Base-by-base conservation (phyloP, 1,140 invertebrate genomes). In the Sarcophaga peregrina region DNA sequence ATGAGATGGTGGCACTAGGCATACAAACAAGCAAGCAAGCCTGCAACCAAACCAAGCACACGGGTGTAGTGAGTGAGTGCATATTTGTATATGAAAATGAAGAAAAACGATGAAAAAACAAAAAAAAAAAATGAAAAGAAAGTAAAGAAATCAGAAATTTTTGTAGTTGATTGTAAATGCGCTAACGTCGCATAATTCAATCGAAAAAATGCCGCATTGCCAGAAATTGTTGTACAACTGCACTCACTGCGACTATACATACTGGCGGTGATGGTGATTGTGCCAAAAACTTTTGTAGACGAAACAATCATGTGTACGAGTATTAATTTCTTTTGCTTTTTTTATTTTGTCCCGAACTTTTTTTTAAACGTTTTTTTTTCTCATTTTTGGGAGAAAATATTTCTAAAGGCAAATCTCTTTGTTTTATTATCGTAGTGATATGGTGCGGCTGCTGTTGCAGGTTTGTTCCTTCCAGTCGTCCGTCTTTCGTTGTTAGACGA, bases 131-230 rank as follows among this genome's bases (percentile, higher is more conserved):
- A 25, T 25, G 10, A 68, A 68, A 68, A 68, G 7, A 68, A 25
- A 62, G 54, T 15, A 68, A 10, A 52, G 9, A 9, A 52, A 52
- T 10, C 8, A 10, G 13, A 10, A 25, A 9, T 20, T 20, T 25
- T 68, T 25, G n/a, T 68, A 68, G 62, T 68, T 68, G 62, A 68
- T 68, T 68, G 47, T 50, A 50, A 78, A 11, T 78, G 75, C 75
- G 75, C 75, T 50, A 78, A 78, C 75, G 75, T 78, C 75, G 75
- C 75, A 78, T 78, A 78, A 78, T 78, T 78, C 75, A 78, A 78
- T 78, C 75, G 75, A 50, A 50, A 78, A 76, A 78, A 78, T 78
- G 75, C 75, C 75, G 75, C 75, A 78, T 78, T 78, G 75, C 75
- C 75, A 78, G 75, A 78, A 78, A 78, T 78, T 78, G 75, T 37